phyloP scores from a whole-genome alignment of 2,113 vertebrate species.

The Martes martes region DNA sequence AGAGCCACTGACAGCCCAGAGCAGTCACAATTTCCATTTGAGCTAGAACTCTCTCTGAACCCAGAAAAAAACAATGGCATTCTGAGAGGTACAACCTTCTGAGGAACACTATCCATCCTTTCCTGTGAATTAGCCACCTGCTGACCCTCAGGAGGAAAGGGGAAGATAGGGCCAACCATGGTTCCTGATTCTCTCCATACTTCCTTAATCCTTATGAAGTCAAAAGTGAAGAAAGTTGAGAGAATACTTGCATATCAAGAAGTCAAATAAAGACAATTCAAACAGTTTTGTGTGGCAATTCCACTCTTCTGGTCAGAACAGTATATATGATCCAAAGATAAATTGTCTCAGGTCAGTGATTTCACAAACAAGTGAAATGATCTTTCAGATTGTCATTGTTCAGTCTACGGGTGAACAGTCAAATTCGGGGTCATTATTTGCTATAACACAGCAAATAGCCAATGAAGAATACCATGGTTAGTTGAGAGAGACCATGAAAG shows the following conservation, averaged over 20 bases:
- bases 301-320: neutral
- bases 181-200: neutral
- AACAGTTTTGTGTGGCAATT: neutral
- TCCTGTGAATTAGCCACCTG: neutral
- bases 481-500: neutral
- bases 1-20: neutral
- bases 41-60: neutral
- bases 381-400: neutral
- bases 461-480: neutral
- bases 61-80: neutral
- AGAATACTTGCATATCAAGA: neutral
- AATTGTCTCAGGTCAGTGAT: neutral
- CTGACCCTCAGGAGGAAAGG: neutral
- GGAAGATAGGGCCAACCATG: neutral
- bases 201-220: neutral
- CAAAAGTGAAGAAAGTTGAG: neutral
- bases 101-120: neutral
- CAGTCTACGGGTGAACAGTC: neutral
- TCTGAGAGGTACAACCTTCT: neutral
- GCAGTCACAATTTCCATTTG: neutral
- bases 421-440: neutral
- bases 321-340: neutral
- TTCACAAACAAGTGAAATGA: neutral
- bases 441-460: neutral
- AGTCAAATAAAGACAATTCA: neutral